Conservation (phyloP, 2,113 vertebrate genomes). For the Ailuropoda melanoleuca region DNA sequence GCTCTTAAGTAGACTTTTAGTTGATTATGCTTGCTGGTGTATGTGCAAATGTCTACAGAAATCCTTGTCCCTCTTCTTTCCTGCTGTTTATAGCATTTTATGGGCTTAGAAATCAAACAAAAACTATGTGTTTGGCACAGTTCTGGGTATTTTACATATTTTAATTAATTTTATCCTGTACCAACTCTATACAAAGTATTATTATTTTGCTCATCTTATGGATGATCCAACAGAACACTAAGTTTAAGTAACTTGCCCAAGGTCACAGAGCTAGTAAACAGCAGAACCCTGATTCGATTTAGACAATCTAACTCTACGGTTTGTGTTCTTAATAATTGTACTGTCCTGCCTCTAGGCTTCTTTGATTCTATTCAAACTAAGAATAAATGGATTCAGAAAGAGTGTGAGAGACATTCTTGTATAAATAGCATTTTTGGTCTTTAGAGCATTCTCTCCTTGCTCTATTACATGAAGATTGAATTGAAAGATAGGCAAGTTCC, state of each 20-base stretch:
- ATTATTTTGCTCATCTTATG: not conserved
- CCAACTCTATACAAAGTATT: not conserved
- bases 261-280: not conserved
- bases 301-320: not conserved
- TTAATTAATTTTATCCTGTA: constrained; percentile 7
- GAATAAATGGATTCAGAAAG: constrained; percentile 34
- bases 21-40: not conserved
- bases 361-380: not conserved
- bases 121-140: not conserved
- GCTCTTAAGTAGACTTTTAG: not conserved
- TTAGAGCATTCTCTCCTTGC: not conserved
- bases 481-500: not conserved
- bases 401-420: not conserved
- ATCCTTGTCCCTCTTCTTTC: not conserved
- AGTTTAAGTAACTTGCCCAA: not conserved
- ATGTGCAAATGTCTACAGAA: not conserved
- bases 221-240: not conserved
- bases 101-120: constrained; percentile 27
- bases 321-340: not conserved
- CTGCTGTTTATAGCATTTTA: constrained; percentile 17
- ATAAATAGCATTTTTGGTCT: not conserved
- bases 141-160: not conserved
- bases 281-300: not conserved
- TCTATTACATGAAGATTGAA: not conserved
- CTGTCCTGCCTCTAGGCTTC: not conserved